Conservation (phyloP, 2,113 vertebrate species). For the Oncorhynchus kisutch region DNA sequence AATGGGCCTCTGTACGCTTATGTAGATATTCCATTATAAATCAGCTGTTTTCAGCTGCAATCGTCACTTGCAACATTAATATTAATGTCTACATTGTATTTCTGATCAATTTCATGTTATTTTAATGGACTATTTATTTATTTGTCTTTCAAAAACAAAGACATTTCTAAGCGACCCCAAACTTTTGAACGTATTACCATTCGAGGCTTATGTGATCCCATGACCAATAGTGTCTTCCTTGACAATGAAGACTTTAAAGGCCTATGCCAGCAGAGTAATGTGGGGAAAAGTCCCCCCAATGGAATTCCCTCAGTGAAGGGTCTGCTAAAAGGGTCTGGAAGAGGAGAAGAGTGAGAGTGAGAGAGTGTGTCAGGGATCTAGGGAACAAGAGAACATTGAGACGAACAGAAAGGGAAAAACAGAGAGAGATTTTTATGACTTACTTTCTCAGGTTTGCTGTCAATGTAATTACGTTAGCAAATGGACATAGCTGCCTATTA, state of each 20-base stretch:
- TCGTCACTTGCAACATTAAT: too few species aligned
- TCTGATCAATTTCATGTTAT: too few species aligned
- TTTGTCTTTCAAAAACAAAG: neutral
- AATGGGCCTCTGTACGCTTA: too few species aligned
- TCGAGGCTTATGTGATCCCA: slow-evolving; percentile 7
- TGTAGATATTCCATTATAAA: too few species aligned
- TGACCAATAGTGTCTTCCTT: slow-evolving; percentile 8
- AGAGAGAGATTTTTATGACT: slow-evolving; percentile 38
- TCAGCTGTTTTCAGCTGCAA: too few species aligned
- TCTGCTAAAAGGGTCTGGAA: neutral
- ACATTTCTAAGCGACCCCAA: slow-evolving; percentile 9
- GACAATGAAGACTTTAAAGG: slow-evolving; percentile 46
- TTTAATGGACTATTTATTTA: too few species aligned
- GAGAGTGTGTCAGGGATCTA: slow-evolving; percentile 25
- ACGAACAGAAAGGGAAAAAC: slow-evolving; percentile 16
- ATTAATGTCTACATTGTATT: too few species aligned
- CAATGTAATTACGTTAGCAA: slow-evolving; percentile 25
- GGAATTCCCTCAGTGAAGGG: slow-evolving; percentile 59
- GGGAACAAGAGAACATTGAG: slow-evolving; percentile 19
- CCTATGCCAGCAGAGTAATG: slow-evolving; percentile 56
- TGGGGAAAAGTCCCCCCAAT: slow-evolving; percentile 44
- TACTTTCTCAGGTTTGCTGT: slow-evolving; percentile 45
- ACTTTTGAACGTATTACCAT: neutral
- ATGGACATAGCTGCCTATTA: neutral
- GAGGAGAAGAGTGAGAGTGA: slow-evolving; percentile 24